phyloP scores from a whole-genome alignment of 2,797 vertebrate species.

The Paratrypauchen microcephalus region DNA sequence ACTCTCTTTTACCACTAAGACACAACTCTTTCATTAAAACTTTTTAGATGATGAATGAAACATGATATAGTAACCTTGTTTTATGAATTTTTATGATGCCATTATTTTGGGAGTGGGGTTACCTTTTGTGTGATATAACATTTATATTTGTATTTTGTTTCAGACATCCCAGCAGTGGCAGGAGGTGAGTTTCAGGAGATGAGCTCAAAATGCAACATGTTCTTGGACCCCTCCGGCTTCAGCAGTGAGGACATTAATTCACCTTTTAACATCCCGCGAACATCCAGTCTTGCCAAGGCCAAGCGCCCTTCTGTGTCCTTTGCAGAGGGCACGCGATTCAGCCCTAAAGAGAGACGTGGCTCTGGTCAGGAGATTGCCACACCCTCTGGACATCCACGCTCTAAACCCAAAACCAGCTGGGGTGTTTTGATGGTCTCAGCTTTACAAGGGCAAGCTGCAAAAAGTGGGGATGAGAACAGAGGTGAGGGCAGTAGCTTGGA shows the following conservation, averaged over 20 bases:
- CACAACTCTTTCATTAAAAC: background rate
- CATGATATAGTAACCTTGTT: background rate
- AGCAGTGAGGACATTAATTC: slow-evolving; percentile 83
- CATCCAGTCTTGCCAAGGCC: slow-evolving; percentile 92
- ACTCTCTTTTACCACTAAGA: background rate
- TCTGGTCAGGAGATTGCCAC: slow-evolving; percentile 76
- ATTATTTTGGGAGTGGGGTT: background rate
- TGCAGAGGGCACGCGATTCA: slow-evolving; percentile 95
- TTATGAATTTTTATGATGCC: no score
- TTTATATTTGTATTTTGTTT: slow-evolving; percentile 4
- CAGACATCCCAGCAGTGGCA: slow-evolving; percentile 76
- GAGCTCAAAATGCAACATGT: slow-evolving; percentile 77
- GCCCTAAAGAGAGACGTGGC: slow-evolving; percentile 74
- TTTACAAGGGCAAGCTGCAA: slow-evolving; percentile 54
- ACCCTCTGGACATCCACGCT: slow-evolving; percentile 49
- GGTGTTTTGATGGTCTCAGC: slow-evolving; percentile 75
- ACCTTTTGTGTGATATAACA: background rate
- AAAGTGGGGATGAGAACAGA: slow-evolving; percentile 45
- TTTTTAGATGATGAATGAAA: background rate
- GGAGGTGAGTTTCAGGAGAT: slow-evolving; percentile 83
- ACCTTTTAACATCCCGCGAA: slow-evolving; percentile 90
- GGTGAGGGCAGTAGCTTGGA: slow-evolving; percentile 49
- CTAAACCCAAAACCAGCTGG: slow-evolving; percentile 83
- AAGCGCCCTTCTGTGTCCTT: slow-evolving; percentile 96
- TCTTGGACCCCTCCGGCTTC: slow-evolving; percentile 79